Base-by-base conservation (phyloP, 2,797 vertebrate species). In the Thripadectes ignobilis region DNA sequence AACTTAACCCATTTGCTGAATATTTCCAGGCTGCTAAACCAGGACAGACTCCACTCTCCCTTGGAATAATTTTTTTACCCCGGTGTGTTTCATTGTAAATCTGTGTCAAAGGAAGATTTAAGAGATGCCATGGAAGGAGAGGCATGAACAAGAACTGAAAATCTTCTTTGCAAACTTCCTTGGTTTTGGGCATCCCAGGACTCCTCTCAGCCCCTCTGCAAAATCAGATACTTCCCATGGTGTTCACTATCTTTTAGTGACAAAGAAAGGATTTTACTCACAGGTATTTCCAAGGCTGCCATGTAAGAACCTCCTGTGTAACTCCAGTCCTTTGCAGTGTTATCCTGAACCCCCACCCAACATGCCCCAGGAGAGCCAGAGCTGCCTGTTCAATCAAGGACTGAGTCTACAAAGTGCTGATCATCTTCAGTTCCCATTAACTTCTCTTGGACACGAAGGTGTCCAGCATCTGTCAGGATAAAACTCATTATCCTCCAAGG, bases 401-500 rank as follows among this genome's bases (percentile, higher is more conserved):
- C 88, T n/a, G 63, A 67, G 41, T 73, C 57, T 63, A 51, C 71
- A 58, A 76, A 77, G 52, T 9, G 27, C 88, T 69, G 55, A 93
- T n/a, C 81, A 65, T 68, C 78, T 85, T 72, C 89, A 74, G 27
- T 15, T 77, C 89, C 89, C 68, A 77, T 92, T 93, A 91, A 85
- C 84, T 82, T 49, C 92, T 71, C 86, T 12, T 24, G 67, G 84
- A 71, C 78, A 54, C 1, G 1, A 63, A 73, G 84, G 57, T 89
- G 78, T 59, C 82, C 92, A 82, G 10, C 77, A 68, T n/a, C 45
- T 20, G 57, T 61, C 71, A 85, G 90, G 80, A 94, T 57, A 71
- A 86, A 93, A 91, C 71, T 87, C 86, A 84, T 91, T 93, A 94
- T 54, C 87, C 85, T 83, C 55, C 75, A 39, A 87, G 81, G 69